Conservation (phyloP, 2,113 vertebrate species). For the Taurulus bubalis region DNA sequence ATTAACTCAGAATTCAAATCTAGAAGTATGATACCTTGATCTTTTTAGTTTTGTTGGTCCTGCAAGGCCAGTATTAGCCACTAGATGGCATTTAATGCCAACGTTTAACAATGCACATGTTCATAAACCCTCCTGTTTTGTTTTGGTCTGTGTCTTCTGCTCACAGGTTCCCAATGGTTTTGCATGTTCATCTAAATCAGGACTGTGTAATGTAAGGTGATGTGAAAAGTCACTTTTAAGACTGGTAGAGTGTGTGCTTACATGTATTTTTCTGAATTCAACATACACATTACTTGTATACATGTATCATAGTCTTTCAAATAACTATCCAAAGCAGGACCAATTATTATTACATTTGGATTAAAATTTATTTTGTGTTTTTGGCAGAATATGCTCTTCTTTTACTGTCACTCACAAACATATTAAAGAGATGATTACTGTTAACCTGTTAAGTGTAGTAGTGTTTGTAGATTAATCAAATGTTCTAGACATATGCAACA, state of each 20-base stretch:
- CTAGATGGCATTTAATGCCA: slow-evolving; percentile 78
- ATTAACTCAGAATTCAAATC: background rate
- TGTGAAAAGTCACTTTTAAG: background rate
- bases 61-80: slow-evolving; percentile 47
- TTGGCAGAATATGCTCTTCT: background rate
- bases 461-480: background rate
- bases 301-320: background rate
- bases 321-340: background rate
- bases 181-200: slow-evolving; percentile 30
- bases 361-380: background rate
- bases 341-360: background rate
- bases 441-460: background rate
- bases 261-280: background rate
- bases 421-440: background rate
- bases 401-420: background rate
- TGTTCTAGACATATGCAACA: background rate
- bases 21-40: background rate
- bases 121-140: slow-evolving; percentile 18
- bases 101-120: slow-evolving; percentile 13
- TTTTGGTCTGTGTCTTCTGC: slow-evolving; percentile 11
- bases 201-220: slow-evolving; percentile 3
- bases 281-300: background rate
- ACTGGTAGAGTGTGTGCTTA: background rate
- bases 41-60: background rate
- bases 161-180: background rate